phyloP scores from a whole-genome alignment of 1,140 invertebrate genomes.

The Eumaeus atala region DNA sequence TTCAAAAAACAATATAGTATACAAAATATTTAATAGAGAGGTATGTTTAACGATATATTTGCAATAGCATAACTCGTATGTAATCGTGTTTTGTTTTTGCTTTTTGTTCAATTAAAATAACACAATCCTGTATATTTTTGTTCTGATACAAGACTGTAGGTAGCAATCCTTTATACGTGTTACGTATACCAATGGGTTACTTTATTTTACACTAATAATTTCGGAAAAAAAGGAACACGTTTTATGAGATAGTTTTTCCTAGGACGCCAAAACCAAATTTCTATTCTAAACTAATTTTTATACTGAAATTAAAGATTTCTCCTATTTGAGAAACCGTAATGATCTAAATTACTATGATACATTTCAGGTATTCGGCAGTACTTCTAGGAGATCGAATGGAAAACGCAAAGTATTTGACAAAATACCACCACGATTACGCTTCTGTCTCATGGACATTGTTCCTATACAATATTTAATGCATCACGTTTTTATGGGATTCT shows the following conservation, averaged over 20 bases:
- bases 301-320: no score
- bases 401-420: conserved; percentile 71
- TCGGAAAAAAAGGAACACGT: no score
- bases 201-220: no score
- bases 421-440: conserved; percentile 77
- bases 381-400: conserved; percentile 52
- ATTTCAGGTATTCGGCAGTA: conserved; percentile 58
- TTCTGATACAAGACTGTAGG: no score
- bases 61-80: conserved; percentile 20
- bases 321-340: no score
- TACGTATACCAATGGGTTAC: no score
- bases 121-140: no score
- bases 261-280: no score
- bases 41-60: conserved; percentile 40
- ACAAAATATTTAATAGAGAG: conserved; percentile 67
- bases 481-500: conserved; percentile 94
- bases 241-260: no score
- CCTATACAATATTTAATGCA: conserved; percentile 66
- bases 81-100: conserved; percentile 28
- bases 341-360: no score
- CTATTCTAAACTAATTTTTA: no score
- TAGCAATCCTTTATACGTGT: no score
- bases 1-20: conserved; percentile 52
- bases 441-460: conserved; percentile 77
- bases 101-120: not conserved